phyloP scores from a whole-genome alignment of 2,113 vertebrate genomes.

The Amazona guildingii region DNA sequence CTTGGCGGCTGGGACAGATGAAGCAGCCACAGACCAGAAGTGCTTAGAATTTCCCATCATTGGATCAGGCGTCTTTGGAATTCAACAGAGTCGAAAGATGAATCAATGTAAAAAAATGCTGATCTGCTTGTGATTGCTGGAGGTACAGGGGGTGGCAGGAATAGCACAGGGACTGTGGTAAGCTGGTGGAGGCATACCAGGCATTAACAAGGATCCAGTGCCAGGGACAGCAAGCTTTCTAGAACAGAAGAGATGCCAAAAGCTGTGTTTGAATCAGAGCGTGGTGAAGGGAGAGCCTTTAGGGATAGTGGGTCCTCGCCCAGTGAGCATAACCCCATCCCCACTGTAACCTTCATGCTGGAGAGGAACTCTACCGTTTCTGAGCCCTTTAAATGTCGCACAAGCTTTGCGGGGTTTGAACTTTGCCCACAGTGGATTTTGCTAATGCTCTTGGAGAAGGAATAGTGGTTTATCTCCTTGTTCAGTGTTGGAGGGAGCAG shows the following conservation, averaged over 20 bases:
- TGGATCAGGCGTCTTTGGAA: background rate
- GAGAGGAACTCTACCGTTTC: background rate
- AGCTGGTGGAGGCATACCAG: slow-evolving; percentile 46
- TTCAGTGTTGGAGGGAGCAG: background rate
- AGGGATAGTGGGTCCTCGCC: slow-evolving; percentile 20
- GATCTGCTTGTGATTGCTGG: slow-evolving; percentile 29
- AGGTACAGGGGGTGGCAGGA: slow-evolving; percentile 17
- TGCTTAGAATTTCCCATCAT: slow-evolving; percentile 20
- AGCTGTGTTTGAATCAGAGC: slow-evolving; percentile 38
- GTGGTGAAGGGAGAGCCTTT: slow-evolving; percentile 33
- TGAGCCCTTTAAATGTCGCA: background rate
- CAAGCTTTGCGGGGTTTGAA: background rate
- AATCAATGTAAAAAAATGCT: slow-evolving; percentile 46
- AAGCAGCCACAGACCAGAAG: background rate
- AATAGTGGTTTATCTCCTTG: background rate
- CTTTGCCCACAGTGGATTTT: background rate
- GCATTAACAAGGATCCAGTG: slow-evolving; percentile 1
- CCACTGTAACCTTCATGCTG: background rate
- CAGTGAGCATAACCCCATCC: background rate
- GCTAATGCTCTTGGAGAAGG: background rate
- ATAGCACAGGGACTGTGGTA: background rate
- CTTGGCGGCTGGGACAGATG: background rate
- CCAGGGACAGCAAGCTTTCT: slow-evolving; percentile 29
- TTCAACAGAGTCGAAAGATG: slow-evolving; percentile 28
- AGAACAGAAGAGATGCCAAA: slow-evolving; percentile 43